Evolutionary conservation across 2,888 invertebrate species (phyloP).

Genomic region (Athrips mouffetella): DNA sequence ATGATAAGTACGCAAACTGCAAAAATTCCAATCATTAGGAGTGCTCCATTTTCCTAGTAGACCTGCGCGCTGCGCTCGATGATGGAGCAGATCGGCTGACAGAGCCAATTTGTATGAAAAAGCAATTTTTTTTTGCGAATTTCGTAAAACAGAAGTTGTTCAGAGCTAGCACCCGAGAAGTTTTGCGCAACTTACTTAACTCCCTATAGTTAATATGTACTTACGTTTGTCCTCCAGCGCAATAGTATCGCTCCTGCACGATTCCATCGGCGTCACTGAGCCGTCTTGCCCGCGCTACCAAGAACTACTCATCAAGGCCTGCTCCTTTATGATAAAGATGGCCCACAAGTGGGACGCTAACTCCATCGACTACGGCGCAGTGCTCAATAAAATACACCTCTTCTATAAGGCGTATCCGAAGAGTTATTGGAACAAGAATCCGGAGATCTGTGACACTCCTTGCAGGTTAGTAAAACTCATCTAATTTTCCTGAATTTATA

Average conservation of each 20-base stretch:
- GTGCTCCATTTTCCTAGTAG: too few species aligned
- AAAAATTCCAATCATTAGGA: too few species aligned
- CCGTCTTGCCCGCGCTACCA: conserved; percentile 83
- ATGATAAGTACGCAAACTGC: too few species aligned
- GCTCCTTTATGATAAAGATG: conserved; percentile 95
- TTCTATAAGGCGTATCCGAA: conserved; percentile 94
- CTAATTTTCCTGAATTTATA: too few species aligned
- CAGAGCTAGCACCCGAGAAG: too few species aligned
- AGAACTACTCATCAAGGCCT: conserved; percentile 93
- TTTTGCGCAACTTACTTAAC: too few species aligned
- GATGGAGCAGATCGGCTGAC: too few species aligned
- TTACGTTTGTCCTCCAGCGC: conserved; percentile 78
- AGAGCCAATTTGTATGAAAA: too few species aligned
- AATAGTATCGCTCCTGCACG: conserved; percentile 91
- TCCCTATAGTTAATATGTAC: not conserved
- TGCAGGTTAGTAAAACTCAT: conserved; percentile 79
- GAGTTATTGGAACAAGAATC: conserved; percentile 90
- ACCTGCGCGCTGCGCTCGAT: too few species aligned
- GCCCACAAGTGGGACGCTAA: conserved; percentile 88
- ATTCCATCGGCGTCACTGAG: conserved; percentile 84
- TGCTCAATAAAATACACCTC: conserved; percentile 89
- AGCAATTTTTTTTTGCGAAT: too few species aligned
- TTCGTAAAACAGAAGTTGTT: too few species aligned
- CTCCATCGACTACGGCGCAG: conserved; percentile 86
- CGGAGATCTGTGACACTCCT: conserved; percentile 87